Base-by-base conservation (phyloP, 2,888 invertebrate genomes). In the Tenthredo mesomela region DNA sequence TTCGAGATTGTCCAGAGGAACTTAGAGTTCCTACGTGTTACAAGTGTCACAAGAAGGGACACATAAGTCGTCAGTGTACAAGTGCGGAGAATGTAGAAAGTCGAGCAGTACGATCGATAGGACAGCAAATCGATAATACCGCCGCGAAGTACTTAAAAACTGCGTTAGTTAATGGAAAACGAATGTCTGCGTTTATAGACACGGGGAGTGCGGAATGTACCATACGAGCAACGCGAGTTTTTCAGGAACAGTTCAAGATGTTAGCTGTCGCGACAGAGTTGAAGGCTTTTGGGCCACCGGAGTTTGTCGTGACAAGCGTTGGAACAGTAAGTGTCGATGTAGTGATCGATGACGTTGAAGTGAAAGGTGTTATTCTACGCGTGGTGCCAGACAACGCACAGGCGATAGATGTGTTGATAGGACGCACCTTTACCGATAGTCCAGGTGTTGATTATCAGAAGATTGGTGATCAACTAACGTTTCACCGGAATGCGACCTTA, bases 371-470 rank as follows among this genome's bases (percentile, higher is more conserved):
- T 0, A 15, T 5, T 0, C 12, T 86, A 21, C 61, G 85, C 12
- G 47, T 86, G 21, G 86, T 85, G 10, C 73, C 85, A 0, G 85
- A 85, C 58, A 65, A 85, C 21, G 71, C 54, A 21, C 83, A 86
- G 33, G 50, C 80, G 1, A 61, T 73, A 25, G 83, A 85, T n/a
- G 37, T 84, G 0, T 50, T 86, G 12, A 70, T 84, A 2, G 84
- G 84, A 2, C 84, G 84, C 12, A 21, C 78, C 10, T 80, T 40
- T 43, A 80, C 80, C 37, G 78, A 84, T 1, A 15, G 54, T 25
- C 70, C 70, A n/a, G 7, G 37, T 70, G 70, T 70, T 18, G 70
- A 33, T 18, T 70, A 37, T n/a, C 33, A 84, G 4, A 84, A 84
- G 29, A 67, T 58, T 29, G 84, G 84, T 6, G 75, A 77, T 6